These are phyloP conservation scores for Alloplasta piceator DNA, from an alignment of 2,888 invertebrate genomes.

Conservation along the genomic window DNA sequence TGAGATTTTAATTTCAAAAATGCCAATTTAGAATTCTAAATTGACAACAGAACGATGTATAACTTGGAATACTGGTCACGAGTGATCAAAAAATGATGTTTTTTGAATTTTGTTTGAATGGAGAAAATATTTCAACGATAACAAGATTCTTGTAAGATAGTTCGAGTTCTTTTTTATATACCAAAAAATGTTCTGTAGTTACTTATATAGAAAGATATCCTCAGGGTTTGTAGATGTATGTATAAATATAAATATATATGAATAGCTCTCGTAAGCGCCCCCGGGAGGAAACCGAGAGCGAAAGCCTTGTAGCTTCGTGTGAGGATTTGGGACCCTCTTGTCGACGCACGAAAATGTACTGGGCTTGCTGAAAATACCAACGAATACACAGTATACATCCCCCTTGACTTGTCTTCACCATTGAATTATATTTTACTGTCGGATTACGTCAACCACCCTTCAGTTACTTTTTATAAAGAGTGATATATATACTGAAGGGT, in stretches of 20 bases:
- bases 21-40: too few relatives aligned
- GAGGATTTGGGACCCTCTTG: slow-evolving; percentile 31
- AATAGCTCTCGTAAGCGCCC: not conserved
- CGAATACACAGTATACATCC: slow-evolving; percentile 27
- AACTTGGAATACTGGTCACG: too few relatives aligned
- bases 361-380: not conserved
- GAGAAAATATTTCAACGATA: not conserved
- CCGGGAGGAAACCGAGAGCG: slow-evolving; percentile 1
- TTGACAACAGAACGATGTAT: too few relatives aligned
- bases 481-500: not conserved
- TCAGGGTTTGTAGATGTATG: not conserved
- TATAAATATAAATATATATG: too few relatives aligned
- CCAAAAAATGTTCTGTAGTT: not conserved
- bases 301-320: not conserved
- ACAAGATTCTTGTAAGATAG: too few relatives aligned
- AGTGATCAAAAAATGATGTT: not conserved
- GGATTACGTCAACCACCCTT: slow-evolving; percentile 25
- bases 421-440: slow-evolving; percentile 47
- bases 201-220: not conserved
- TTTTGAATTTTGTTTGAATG: not conserved
- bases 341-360: slow-evolving; percentile 18
- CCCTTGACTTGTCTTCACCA: slow-evolving; percentile 10
- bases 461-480: slow-evolving; percentile 8
- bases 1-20: too few relatives aligned
- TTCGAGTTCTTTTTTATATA: too few relatives aligned